Percentiles rank a stretch among this genome's conserved stretches.
Conservation (phyloP, 1,140 invertebrate species). For the Temnothorax nylanderi region DNA sequence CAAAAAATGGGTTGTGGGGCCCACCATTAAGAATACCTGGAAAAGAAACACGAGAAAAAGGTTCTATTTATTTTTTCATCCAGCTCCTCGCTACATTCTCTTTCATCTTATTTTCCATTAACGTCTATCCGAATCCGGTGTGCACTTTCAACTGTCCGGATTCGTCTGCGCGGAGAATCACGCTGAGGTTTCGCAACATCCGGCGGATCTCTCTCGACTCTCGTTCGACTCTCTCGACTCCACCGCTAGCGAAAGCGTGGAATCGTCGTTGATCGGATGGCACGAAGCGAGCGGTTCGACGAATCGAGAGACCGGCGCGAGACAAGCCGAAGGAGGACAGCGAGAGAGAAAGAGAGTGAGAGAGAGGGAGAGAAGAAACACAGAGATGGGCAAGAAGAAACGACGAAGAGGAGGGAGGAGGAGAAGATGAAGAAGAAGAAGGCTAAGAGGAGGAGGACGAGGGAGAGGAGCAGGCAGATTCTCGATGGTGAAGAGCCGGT, state of each 20-base stretch:
- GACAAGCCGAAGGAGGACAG: background rate
- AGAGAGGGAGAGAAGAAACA: background rate
- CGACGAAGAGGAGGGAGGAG: slow-evolving; percentile 8
- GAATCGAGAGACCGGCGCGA: slow-evolving; percentile 37
- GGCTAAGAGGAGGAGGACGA: slow-evolving; percentile 62
- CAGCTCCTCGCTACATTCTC: background rate
- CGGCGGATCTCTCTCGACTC: slow-evolving; percentile 32
- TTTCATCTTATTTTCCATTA: slow-evolving; percentile 3
- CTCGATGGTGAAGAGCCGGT: slow-evolving; percentile 74
- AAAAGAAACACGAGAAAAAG: background rate
- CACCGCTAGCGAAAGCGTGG: slow-evolving; percentile 48
- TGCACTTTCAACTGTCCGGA: background rate
- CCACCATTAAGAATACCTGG: background rate
- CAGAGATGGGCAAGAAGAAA: slow-evolving; percentile 19
- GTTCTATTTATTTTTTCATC: slow-evolving; percentile 17
- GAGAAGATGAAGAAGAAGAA: slow-evolving; percentile 41
- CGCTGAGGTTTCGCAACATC: slow-evolving; percentile 37
- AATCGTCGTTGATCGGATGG: slow-evolving; percentile 52
- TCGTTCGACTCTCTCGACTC: slow-evolving; percentile 12
- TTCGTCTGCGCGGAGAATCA: background rate
- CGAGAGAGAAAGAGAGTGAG: background rate
- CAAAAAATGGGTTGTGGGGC: background rate
- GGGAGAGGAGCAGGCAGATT: slow-evolving; percentile 68
- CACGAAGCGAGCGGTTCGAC: slow-evolving; percentile 43
- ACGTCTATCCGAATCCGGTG: background rate